These are phyloP conservation scores for Rhombomys opimus DNA, from an alignment of 2,113 vertebrate genomes.

Conservation along the genomic window DNA sequence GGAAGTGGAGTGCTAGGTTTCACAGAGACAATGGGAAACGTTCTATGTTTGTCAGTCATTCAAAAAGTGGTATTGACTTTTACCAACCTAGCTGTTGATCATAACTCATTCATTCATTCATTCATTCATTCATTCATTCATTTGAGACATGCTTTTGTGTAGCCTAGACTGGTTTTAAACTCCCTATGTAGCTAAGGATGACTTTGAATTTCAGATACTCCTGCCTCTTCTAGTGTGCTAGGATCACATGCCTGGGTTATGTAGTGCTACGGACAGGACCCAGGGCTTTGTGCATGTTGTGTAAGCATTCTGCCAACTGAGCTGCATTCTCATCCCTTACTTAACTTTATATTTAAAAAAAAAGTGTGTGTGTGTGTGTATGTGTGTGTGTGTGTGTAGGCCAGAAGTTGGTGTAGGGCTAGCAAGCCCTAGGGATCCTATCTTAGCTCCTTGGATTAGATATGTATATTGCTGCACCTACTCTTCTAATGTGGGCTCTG, in stretches of 20 bases:
- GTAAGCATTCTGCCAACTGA: not conserved
- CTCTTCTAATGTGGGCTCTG: not conserved
- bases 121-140: not conserved
- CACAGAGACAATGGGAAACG: not conserved
- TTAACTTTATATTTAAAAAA: not conserved
- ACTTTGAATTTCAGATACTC: not conserved
- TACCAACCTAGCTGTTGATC: not conserved
- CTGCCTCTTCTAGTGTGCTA: not conserved
- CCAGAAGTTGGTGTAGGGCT: not conserved
- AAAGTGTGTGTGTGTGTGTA: not conserved
- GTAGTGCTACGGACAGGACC: not conserved
- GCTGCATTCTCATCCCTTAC: not conserved
- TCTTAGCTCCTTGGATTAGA: not conserved
- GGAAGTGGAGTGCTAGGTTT: not conserved
- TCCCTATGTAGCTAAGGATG: too few species aligned
- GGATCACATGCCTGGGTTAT: not conserved
- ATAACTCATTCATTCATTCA: not conserved
- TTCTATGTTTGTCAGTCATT: not conserved
- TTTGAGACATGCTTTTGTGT: not conserved
- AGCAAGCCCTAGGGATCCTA: not conserved
- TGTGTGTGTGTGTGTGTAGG: not conserved
- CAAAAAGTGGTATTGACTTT: slow-evolving; percentile 15
- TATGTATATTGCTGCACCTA: not conserved
- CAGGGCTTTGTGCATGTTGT: not conserved
- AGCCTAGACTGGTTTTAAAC: not conserved